Percentiles rank a stretch among this genome's conserved stretches.
Conservation (phyloP, 2,888 invertebrate genomes). For the Melipona bicolor region DNA sequence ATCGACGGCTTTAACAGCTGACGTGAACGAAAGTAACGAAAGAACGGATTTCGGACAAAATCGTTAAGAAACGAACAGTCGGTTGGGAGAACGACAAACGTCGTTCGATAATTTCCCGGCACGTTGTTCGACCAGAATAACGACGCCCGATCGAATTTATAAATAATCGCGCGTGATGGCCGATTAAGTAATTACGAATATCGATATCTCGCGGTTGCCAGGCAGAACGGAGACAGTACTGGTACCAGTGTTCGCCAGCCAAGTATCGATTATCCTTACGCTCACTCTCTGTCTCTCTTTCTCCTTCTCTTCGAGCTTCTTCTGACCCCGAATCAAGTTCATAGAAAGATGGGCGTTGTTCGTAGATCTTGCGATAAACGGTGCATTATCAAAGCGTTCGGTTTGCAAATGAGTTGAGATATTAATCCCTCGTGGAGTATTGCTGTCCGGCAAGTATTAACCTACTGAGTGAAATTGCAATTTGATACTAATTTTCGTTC, state of each 20-base stretch:
- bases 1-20: background rate
- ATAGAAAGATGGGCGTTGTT: conserved; percentile 25
- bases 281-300: background rate
- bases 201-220: conserved; percentile 72
- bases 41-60: background rate
- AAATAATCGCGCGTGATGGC: conserved; percentile 69
- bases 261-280: conserved; percentile 71
- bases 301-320: conserved; percentile 24
- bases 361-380: background rate
- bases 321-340: conserved; percentile 59
- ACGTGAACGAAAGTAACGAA: background rate
- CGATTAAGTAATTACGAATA: conserved; percentile 68
- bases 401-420: too few species aligned
- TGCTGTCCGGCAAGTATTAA: too few species aligned
- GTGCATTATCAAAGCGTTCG: too few species aligned
- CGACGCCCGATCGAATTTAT: conserved; percentile 58
- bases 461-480: too few species aligned
- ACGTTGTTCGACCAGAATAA: conserved; percentile 52
- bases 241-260: conserved; percentile 43
- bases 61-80: conserved; percentile 35
- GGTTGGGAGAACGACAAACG: conserved; percentile 9
- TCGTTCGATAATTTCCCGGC: conserved; percentile 35
- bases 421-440: too few species aligned
- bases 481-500: too few species aligned
- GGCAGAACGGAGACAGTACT: conserved; percentile 66